Evolutionary conservation across 2,113 vertebrate species (phyloP).

Genomic region (Pseudopipra pipra): DNA sequence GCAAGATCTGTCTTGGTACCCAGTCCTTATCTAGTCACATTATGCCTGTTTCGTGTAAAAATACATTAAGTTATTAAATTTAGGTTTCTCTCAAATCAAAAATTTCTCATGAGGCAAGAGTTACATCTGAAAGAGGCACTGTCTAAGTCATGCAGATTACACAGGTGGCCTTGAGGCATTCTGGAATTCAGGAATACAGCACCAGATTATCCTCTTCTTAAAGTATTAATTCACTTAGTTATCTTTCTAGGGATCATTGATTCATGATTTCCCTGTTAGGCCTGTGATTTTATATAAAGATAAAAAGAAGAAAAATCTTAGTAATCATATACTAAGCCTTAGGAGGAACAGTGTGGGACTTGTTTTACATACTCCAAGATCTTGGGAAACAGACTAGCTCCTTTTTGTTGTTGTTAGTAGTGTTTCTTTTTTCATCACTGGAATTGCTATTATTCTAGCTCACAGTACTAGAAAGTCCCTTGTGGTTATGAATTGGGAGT

Average conservation of each 20-base stretch:
- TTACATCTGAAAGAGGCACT: accelerated
- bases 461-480: background rate
- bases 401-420: background rate
- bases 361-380: constrained; percentile 10
- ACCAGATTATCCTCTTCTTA: background rate
- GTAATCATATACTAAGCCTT: background rate
- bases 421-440: background rate
- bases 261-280: background rate
- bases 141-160: background rate
- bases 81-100: background rate
- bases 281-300: constrained; percentile 1
- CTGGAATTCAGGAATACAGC: background rate
- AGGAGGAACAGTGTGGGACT: background rate
- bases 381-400: background rate
- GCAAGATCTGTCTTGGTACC: background rate
- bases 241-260: background rate
- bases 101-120: background rate
- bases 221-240: background rate
- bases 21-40: background rate
- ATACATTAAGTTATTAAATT: background rate
- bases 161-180: background rate
- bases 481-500: background rate
- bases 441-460: background rate
- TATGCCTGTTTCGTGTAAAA: background rate
- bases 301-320: background rate